A percentile compares a stretch with the other conserved stretches of the same genome.
phyloP scores from a whole-genome alignment of 2,888 invertebrate species.

The Leucania comma region DNA sequence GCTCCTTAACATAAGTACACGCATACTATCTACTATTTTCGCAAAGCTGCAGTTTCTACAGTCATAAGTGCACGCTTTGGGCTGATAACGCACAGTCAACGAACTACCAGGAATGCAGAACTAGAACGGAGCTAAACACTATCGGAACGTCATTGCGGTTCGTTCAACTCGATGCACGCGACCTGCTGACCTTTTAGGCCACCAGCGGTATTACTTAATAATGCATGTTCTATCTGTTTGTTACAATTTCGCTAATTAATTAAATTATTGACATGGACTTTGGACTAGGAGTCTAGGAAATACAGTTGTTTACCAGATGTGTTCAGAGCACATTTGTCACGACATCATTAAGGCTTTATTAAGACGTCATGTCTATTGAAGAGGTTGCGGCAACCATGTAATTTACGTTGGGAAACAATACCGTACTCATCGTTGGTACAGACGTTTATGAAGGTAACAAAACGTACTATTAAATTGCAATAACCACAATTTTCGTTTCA shows the following conservation, averaged over 20 bases:
- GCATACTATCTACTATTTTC: conserved; percentile 36
- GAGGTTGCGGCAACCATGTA: conserved; percentile 43
- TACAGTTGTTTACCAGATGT: conserved; percentile 33
- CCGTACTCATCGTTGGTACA: conserved; percentile 16
- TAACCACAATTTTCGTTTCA: conserved; percentile 47
- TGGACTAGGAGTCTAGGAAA: conserved; percentile 34
- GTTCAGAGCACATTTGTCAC: conserved; percentile 33
- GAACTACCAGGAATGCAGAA: conserved; percentile 73
- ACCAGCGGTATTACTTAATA: conserved; percentile 64
- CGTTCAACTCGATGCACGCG: conserved; percentile 78
- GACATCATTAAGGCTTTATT: conserved; percentile 46
- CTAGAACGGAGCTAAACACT: conserved; percentile 68
- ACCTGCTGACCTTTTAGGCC: conserved; percentile 75
- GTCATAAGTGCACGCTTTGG: conserved; percentile 56
- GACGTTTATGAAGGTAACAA: conserved; percentile 37
- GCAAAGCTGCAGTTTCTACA: conserved; percentile 49
- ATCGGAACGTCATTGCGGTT: conserved; percentile 68
- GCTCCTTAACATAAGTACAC: conserved; percentile 15
- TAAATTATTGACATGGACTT: conserved; percentile 49
- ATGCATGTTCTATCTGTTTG: conserved; percentile 59
- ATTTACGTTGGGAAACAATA: conserved; percentile 52
- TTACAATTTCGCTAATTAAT: conserved; percentile 57
- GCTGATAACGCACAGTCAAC: conserved; percentile 69
- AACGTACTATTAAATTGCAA: conserved; percentile 44
- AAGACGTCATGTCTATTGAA: conserved; percentile 46